phyloP scores from a whole-genome alignment of 2,888 invertebrate species.

The Himalopsyche anomala region DNA sequence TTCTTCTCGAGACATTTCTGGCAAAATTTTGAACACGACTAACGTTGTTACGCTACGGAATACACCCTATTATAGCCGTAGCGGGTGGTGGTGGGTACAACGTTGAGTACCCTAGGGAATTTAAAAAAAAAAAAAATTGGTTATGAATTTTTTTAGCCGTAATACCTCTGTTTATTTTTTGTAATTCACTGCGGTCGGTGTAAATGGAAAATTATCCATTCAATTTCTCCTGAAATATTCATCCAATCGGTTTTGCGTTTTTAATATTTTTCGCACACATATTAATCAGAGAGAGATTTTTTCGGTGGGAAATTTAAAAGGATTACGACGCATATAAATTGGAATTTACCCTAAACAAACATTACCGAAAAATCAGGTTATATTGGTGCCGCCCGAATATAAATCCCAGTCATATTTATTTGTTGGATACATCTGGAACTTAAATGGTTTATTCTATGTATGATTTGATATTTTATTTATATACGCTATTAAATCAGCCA shows the following conservation, averaged over 20 bases:
- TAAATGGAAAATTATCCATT: constrained; percentile 40
- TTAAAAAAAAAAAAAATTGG: too few species aligned
- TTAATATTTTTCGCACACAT: constrained; percentile 46
- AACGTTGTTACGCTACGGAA: too few species aligned
- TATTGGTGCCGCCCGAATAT: background rate
- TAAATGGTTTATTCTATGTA: background rate
- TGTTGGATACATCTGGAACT: constrained; percentile 13
- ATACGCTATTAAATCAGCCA: constrained; percentile 3
- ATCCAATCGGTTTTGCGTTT: constrained; percentile 44
- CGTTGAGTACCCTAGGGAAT: too few species aligned
- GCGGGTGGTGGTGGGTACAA: too few species aligned
- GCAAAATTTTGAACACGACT: too few species aligned
- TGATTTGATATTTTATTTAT: constrained; percentile 2
- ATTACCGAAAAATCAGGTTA: background rate
- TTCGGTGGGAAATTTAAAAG: constrained; percentile 49
- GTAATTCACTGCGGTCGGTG: constrained; percentile 37
- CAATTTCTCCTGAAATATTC: constrained; percentile 44
- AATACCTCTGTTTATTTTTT: constrained; percentile 9
- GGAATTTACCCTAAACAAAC: constrained; percentile 57
- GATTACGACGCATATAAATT: constrained; percentile 60
- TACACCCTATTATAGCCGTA: too few species aligned
- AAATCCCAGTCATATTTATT: constrained; percentile 7
- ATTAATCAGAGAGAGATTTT: constrained; percentile 52
- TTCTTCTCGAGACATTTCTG: too few species aligned
- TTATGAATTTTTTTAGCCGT: too few species aligned